phyloP scores from a whole-genome alignment of 2,113 vertebrate species.

The Bubo scandiacus region DNA sequence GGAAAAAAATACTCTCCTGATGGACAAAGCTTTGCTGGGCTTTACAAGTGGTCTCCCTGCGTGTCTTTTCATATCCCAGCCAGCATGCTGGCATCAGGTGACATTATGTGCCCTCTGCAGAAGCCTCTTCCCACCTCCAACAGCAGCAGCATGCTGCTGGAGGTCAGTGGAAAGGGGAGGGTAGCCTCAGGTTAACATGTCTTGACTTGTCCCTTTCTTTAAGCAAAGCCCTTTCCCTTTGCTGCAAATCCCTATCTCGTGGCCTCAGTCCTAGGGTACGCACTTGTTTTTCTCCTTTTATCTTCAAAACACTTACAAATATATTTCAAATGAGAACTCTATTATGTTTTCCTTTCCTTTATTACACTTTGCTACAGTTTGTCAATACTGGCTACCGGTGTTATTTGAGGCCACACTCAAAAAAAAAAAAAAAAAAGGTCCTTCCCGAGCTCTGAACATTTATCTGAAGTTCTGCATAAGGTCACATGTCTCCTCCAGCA shows the following conservation, averaged over 20 bases:
- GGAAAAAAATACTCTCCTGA: background rate
- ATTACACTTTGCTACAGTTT: slow-evolving; percentile 53
- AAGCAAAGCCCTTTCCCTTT: background rate
- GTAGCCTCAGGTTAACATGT: background rate
- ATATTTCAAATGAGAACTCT: slow-evolving; percentile 50
- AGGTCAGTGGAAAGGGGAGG: background rate
- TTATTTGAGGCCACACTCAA: slow-evolving; percentile 56
- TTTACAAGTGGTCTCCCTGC: background rate
- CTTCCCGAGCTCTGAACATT: slow-evolving; percentile 45
- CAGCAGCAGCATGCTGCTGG: background rate
- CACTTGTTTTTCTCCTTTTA: slow-evolving; percentile 60
- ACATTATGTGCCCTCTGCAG: background rate
- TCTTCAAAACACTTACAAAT: slow-evolving; percentile 58
- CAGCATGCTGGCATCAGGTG: background rate
- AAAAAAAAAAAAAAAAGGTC: slow-evolving; percentile 22
- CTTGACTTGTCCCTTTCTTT: slow-evolving; percentile 23
- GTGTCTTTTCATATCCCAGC: background rate
- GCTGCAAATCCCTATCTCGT: background rate
- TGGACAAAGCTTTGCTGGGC: background rate
- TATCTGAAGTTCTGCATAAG: slow-evolving; percentile 65
- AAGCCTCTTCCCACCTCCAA: background rate
- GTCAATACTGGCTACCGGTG: slow-evolving; percentile 61
- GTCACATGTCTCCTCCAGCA: slow-evolving; percentile 68
- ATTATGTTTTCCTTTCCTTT: slow-evolving; percentile 65
- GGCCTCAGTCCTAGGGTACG: background rate